Base-by-base conservation (phyloP, 1,140 invertebrate genomes). In the Theocolax elegans region DNA sequence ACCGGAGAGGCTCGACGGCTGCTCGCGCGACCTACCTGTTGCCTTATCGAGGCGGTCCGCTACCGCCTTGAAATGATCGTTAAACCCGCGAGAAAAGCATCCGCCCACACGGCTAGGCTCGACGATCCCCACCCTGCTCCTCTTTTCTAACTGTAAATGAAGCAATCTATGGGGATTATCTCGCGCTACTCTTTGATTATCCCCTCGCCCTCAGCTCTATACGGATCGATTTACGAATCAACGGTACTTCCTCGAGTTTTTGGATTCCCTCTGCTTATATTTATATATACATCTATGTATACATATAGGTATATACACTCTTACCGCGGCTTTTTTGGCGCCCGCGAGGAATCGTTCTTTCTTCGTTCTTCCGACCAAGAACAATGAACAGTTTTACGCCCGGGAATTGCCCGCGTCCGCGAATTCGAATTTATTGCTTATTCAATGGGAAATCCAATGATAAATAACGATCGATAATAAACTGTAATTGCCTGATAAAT, bases 141-240 rank as follows among this genome's bases (percentile, higher is more conserved):
- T 44, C 42, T 44, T 44, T 44, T 44, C 42, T 44, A 44, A 44
- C 42, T 44, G 42, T 44, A 44, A 44, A 44, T 44, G 42, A 44
- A 44, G 42, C 42, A 44, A 44, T 44, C 42, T 15, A 44, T 44
- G 42, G 15, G 42, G 42, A 44, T 44, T 44, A 44, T 44, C 42
- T 44, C 42, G 42, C 6, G 42, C 42, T 44, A 44, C 42, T 44
- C 42, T 44, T 44, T 44, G 42, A 44, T 44, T 44, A 44, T 44
- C 42, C 42, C 7, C 42, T 35, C 10, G 4, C 10, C 10, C 31
- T 35, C 31, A 4, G 4, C 31, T 35, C 31, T 10, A 6, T 35
- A 35, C 31, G 31, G 42, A 44, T 44, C 42, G 42, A 44, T 44
- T 44, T 44, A 44, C 42, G 42, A 44, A 44, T 44, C 6, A 44